Evolutionary conservation across 2,888 invertebrate species (phyloP).

Genomic region (Drosophila fungiperda): DNA sequence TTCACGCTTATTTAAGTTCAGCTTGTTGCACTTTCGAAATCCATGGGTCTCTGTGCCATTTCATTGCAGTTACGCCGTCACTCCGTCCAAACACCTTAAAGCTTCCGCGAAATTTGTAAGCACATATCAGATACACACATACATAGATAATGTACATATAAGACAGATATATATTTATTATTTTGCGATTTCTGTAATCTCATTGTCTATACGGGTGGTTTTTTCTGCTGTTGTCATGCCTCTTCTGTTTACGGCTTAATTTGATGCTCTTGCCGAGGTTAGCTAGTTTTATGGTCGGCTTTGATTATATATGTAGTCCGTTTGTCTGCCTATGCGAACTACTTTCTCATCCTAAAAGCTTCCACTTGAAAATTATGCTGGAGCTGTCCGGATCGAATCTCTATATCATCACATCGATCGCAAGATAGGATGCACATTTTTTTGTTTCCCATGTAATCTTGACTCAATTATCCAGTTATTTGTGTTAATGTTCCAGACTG

Average conservation of each 20-base stretch:
- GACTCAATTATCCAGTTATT: neutral
- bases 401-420: neutral
- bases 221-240: conserved; percentile 45
- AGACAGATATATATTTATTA: conserved; percentile 3
- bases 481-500: neutral
- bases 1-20: conserved; percentile 67
- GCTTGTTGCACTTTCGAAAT: conserved; percentile 54
- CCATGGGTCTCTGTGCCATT: conserved; percentile 29
- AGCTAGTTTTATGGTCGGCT: neutral
- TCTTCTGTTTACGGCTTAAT: conserved; percentile 33
- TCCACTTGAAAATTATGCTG: neutral
- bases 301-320: conserved; percentile 3
- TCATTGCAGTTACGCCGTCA: conserved; percentile 36
- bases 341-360: neutral
- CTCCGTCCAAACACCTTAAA: conserved; percentile 1
- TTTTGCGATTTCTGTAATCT: conserved; percentile 45
- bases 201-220: conserved; percentile 56
- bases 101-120: conserved; percentile 36
- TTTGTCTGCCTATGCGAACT: neutral
- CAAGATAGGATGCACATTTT: neutral
- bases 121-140: neutral
- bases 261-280: neutral
- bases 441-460: neutral
- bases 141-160: neutral
- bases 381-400: neutral